Conservation (phyloP, 2,797 vertebrate species). For the Dermochelys coriacea region DNA sequence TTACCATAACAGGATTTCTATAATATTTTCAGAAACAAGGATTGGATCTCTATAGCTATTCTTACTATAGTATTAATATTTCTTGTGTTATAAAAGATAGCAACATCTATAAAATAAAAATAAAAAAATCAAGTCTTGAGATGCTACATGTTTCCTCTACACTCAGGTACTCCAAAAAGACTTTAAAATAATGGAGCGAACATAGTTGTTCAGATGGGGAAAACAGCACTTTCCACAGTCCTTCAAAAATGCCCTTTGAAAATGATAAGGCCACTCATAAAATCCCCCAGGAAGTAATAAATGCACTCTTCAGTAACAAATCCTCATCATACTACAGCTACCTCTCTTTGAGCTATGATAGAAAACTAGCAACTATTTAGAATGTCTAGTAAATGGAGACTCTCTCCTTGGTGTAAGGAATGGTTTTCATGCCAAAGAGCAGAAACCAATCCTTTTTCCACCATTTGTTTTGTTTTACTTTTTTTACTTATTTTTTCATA, state of each 20-base stretch:
- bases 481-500: neutral
- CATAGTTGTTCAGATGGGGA: neutral
- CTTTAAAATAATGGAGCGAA: neutral
- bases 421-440: neutral
- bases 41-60: neutral
- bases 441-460: neutral
- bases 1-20: neutral
- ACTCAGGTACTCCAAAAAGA: neutral
- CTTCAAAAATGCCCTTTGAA: neutral
- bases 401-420: neutral
- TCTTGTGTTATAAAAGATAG: neutral
- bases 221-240: neutral
- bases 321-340: neutral
- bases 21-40: neutral
- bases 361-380: neutral
- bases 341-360: neutral
- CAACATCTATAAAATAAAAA: neutral
- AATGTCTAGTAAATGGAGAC: accelerated
- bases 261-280: neutral
- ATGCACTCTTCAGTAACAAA: neutral
- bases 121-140: too few relatives aligned
- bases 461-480: neutral
- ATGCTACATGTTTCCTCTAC: neutral
- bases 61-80: neutral
- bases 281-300: neutral